These are phyloP conservation scores for Brachirus orientalis DNA, from an alignment of 2,113 vertebrate species.

Conservation along the genomic window DNA sequence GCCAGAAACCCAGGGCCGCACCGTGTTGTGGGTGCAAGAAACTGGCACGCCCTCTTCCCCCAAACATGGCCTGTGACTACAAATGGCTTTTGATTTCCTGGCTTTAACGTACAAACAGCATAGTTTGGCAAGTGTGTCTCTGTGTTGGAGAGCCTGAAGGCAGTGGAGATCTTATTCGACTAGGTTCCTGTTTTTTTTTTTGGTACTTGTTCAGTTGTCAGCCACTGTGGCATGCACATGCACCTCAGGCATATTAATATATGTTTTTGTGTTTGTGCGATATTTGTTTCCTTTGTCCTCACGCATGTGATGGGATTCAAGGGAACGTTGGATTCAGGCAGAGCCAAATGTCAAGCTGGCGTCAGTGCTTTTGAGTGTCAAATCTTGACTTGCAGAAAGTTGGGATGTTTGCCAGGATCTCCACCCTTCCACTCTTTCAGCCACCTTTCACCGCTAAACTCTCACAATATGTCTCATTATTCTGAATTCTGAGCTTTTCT, in stretches of 20 bases:
- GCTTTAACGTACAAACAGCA: slow-evolving; percentile 52
- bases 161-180: slow-evolving; percentile 36
- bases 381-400: slow-evolving; percentile 58
- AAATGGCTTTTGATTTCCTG: slow-evolving; percentile 70
- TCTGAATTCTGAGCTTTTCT: slow-evolving; percentile 13
- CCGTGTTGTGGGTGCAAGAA: slow-evolving; percentile 60
- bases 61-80: slow-evolving; percentile 53
- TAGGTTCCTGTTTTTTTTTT: slow-evolving; percentile 38
- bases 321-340: slow-evolving; percentile 12
- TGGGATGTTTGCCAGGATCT: slow-evolving; percentile 52
- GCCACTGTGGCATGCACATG: slow-evolving; percentile 1
- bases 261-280: not conserved
- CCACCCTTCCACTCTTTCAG: slow-evolving; percentile 42
- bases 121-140: slow-evolving; percentile 12
- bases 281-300: not conserved
- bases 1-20: slow-evolving; percentile 49
- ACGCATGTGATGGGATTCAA: slow-evolving; percentile 16
- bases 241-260: not conserved
- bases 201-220: slow-evolving; percentile 12
- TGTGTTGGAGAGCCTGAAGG: slow-evolving; percentile 36
- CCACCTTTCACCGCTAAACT: slow-evolving; percentile 58
- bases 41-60: slow-evolving; percentile 42
- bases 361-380: slow-evolving; percentile 31
- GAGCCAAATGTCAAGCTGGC: slow-evolving; percentile 1
- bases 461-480: slow-evolving; percentile 5